Conservation (phyloP, 2,113 vertebrate genomes). For the Brienomyrus brachyistius region DNA sequence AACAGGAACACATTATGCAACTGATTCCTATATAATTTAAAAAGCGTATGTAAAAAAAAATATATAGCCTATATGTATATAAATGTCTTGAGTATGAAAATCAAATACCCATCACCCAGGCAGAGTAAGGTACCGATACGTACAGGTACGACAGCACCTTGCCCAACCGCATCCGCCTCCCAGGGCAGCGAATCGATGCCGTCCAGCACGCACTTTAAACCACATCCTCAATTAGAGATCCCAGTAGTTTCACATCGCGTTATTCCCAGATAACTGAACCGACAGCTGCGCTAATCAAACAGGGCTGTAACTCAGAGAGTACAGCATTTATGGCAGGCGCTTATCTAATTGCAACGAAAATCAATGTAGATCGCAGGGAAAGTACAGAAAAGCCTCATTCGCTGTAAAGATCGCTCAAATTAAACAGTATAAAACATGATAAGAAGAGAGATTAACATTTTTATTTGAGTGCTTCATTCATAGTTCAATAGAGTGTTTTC, state of each 20-base stretch:
- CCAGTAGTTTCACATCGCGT: not conserved
- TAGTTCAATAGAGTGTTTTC: not conserved
- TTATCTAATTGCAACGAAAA: constrained; percentile 8
- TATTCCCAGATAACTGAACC: not conserved
- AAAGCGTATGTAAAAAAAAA: not conserved
- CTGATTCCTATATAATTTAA: not conserved
- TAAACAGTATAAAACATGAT: not conserved
- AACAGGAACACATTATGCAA: not conserved
- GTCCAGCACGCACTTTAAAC: not conserved
- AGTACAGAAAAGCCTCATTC: not conserved
- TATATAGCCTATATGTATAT: not conserved
- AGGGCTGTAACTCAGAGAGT: not conserved
- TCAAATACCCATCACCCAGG: not conserved
- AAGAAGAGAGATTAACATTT: constrained; percentile 7
- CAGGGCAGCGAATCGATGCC: not conserved
- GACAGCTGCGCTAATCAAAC: not conserved
- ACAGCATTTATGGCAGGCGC: not conserved
- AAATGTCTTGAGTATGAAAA: not conserved
- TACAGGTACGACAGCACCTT: not conserved
- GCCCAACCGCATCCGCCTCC: not conserved
- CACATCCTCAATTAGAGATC: not conserved
- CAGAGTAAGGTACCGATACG: not conserved
- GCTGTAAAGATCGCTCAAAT: not conserved
- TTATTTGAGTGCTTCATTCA: not conserved
- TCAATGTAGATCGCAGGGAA: constrained; percentile 7